These are phyloP conservation scores for Rhizomys pruinosus DNA, from an alignment of 2,113 vertebrate species.

Conservation along the genomic window DNA sequence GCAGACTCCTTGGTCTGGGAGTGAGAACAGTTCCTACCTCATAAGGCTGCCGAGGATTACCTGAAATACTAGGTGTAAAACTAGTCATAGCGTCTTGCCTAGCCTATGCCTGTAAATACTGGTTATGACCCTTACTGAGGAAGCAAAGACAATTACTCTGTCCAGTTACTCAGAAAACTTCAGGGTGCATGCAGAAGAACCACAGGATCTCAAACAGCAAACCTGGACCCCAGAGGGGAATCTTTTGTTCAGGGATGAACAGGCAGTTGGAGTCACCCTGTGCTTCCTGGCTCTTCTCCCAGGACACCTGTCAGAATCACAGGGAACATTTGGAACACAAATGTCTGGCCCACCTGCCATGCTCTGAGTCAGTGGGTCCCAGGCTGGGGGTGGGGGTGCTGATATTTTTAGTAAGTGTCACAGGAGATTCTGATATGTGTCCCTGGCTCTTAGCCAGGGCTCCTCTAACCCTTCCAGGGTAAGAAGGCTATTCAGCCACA, in stretches of 20 bases:
- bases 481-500: neutral
- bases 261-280: slow-evolving; percentile 39
- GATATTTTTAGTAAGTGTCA: slow-evolving; percentile 74
- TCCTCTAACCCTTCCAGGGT: slow-evolving; percentile 16
- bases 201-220: slow-evolving; percentile 7
- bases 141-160: neutral
- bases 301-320: slow-evolving; percentile 77
- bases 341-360: slow-evolving; percentile 53
- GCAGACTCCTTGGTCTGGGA: neutral
- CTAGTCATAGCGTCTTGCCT: neutral
- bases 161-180: neutral
- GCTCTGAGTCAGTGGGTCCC: slow-evolving; percentile 51
- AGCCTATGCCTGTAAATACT: neutral
- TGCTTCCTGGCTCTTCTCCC: slow-evolving; percentile 63
- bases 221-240: slow-evolving; percentile 35
- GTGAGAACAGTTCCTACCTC: neutral
- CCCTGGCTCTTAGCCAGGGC: slow-evolving; percentile 20
- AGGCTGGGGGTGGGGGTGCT: slow-evolving; percentile 5
- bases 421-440: slow-evolving; percentile 44
- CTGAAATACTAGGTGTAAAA: neutral
- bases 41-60: neutral
- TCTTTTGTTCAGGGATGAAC: neutral
- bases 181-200: neutral
- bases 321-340: slow-evolving; percentile 59
- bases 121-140: too few species aligned